Conservation (phyloP, 1,140 invertebrate species). For the Maconellicoccus hirsutus region DNA sequence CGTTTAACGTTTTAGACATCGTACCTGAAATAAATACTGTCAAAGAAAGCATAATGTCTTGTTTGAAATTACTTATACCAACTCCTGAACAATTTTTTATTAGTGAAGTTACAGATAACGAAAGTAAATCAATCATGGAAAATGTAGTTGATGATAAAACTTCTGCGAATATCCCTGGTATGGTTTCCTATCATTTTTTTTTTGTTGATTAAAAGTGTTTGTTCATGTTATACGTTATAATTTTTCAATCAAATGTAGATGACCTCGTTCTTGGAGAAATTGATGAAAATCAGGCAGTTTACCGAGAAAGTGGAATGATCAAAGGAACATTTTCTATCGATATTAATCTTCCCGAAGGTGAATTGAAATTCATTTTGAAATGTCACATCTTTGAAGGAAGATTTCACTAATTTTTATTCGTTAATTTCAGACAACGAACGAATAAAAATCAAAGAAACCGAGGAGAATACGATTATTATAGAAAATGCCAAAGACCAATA, state of each 20-base stretch:
- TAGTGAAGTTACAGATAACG: slow-evolving; percentile 23
- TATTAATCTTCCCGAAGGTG: slow-evolving; percentile 21
- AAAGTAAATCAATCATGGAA: too few species aligned
- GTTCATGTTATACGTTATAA: not conserved
- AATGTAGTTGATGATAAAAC: too few species aligned
- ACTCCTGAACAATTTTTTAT: slow-evolving; percentile 33
- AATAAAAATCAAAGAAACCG: slow-evolving; percentile 28
- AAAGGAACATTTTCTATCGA: slow-evolving; percentile 25
- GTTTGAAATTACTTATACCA: slow-evolving; percentile 33
- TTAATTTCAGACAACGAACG: not conserved
- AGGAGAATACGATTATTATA: slow-evolving; percentile 32
- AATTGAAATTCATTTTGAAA: too few species aligned
- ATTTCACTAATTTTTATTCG: not conserved
- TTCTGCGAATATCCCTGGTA: not conserved
- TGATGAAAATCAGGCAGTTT: slow-evolving; percentile 26
- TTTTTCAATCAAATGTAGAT: not conserved
- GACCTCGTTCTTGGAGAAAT: slow-evolving; percentile 17
- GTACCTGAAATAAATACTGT: slow-evolving; percentile 31
- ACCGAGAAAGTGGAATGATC: slow-evolving; percentile 30
- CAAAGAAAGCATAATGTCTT: slow-evolving; percentile 32
- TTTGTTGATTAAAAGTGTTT: not conserved
- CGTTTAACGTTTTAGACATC: slow-evolving; percentile 28
- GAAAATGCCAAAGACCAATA: slow-evolving; percentile 32
- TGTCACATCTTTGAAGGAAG: too few species aligned
- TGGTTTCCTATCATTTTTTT: not conserved